Base-by-base conservation (phyloP, 2,797 vertebrate species). In the Premnoplex brunnescens region DNA sequence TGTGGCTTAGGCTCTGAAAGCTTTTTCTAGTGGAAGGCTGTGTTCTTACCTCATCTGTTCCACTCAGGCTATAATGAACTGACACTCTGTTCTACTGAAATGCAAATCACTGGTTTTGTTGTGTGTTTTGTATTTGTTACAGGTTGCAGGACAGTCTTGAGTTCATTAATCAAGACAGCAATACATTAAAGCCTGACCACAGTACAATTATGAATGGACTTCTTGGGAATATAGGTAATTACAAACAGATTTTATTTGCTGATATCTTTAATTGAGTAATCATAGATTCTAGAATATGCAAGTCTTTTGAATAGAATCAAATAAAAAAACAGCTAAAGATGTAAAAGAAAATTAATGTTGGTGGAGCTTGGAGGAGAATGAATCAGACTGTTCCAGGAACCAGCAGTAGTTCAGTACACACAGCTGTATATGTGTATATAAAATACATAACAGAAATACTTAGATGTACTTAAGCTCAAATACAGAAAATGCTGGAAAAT, bases 71-170 rank as follows among this genome's bases (percentile, higher is more conserved):
- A 1, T 54, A 36, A 68, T 32, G 56, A 72, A 67, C 41, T 44
- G 24, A 56, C 19, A 28, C 19, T 17, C 2, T 41, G 7, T 39
- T 60, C 49, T 49, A 28, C 54, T 89, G 83, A 76, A 88, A 71
- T 74, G 74, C 56, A 84, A 81, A 94, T 92, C 58, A 79, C 71
- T 85, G 60, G 1, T 67, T 75, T 71, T 90, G 80, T 76, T 87
- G 7, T 49, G 12, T 88, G 44, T 77, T 88, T 44, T 58, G 4
- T 91, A 21, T 94, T 78, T 84, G 81, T 77, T 76, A 27, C 21
- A 99, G 99, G 97, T 97, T 99, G 91, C 99, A 99, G 96, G 99
- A 99, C 97, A 99, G 99, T 96, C 98, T 99, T 89, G 99, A 99
- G 98, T 99, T 98, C 97, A 99, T 99, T 93, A 99, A 98, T 96